These are phyloP conservation scores for Bathynomus jamesi DNA, from an alignment of 1,140 invertebrate genomes.

Conservation along the genomic window DNA sequence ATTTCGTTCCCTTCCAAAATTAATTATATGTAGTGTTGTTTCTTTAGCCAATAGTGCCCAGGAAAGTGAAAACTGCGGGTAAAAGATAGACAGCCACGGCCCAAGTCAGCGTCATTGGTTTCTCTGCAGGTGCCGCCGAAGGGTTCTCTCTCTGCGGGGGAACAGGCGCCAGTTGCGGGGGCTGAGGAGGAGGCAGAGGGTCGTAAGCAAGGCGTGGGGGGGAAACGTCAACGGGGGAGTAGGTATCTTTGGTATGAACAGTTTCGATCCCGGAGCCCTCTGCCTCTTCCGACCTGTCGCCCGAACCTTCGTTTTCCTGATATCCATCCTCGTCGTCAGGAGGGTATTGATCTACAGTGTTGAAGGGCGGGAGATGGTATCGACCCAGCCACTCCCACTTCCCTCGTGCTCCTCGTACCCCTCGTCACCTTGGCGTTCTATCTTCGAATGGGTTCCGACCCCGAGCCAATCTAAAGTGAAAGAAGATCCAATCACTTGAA, in stretches of 20 bases:
- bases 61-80: conserved; percentile 28
- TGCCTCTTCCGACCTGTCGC: neutral
- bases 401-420: conserved; percentile 15
- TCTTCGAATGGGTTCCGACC: conserved; percentile 7
- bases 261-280: neutral
- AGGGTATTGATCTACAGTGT: conserved; percentile 19
- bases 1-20: no score
- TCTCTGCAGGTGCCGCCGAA: conserved; percentile 19
- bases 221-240: neutral
- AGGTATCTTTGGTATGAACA: neutral
- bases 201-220: neutral
- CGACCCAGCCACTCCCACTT: conserved; percentile 26
- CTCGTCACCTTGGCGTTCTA: conserved; percentile 13
- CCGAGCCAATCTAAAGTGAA: conserved; percentile 9
- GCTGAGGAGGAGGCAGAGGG: neutral
- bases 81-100: conserved; percentile 28
- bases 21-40: no score
- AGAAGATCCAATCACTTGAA: no score
- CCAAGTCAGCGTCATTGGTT: conserved; percentile 25
- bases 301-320: conserved; percentile 15
- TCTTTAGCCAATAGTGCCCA: conserved; percentile 24
- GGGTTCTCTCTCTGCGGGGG: conserved; percentile 12
- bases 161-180: neutral
- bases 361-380: neutral
- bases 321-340: conserved; percentile 31